Base-by-base conservation (phyloP, 2,888 invertebrate species). In the Platycheirus rosarum region DNA sequence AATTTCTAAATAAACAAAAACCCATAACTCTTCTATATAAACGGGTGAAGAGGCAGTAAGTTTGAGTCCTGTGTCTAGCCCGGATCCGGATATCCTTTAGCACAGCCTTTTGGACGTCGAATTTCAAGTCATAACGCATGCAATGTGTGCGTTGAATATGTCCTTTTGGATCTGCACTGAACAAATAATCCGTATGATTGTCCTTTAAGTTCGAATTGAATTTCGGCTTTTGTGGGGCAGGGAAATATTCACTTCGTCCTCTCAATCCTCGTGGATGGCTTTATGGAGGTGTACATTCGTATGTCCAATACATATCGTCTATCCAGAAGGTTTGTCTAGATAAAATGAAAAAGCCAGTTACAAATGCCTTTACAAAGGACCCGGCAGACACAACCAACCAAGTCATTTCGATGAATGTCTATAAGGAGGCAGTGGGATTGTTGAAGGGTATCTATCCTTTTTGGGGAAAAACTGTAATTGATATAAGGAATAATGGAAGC, bases 401-500 rank as follows among this genome's bases (percentile, higher is more conserved):
- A 57, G 40, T 57, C 57, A 57, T 40, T 20, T 57, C 23, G 5
- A 2, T 14, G 37, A 55, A 55, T 55, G 55, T n/a, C n/a, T n/a
- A n/a, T n/a, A n/a, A n/a, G n/a, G n/a, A n/a, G n/a, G n/a, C n/a
- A 55, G 26, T 57, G 40, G 23, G 13, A 18, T 9, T 2, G 9
- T 6, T 18, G 9, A 18, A 55, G 55, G 2, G 9, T 35, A 55
- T 57, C 23, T 35, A 55, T 57, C 23, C 40, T 37, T 40, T 40
- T 57, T 40, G 23, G 14, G 26, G 40, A 20, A 57, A 57, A 57
- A 57, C 57, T 57, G 57, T 57, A 57, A 57, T 57, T 18, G 57
- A 40, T 57, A 40, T 57, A 57, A 57, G 40, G 57, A 57, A 57
- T 57, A 57, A 57, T 57, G 57, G 57, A 57, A 57, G 57, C 57